Base-by-base conservation (phyloP, 2,113 vertebrate species). In the Octodon degus region DNA sequence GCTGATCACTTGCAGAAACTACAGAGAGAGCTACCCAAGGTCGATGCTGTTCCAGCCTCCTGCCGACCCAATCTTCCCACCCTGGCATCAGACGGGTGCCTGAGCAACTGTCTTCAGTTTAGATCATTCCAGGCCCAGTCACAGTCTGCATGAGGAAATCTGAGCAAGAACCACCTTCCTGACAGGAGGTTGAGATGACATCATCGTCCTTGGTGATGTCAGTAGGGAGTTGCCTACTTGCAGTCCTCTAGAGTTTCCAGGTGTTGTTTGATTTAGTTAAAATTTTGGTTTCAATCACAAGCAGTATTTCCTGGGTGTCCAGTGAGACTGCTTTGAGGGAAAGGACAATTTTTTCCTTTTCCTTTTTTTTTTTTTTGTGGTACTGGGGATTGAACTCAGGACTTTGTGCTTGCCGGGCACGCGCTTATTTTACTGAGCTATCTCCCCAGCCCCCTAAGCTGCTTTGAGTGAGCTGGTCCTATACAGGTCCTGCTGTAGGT, bases 241-340 rank as follows among this genome's bases (percentile, higher is more conserved):
- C 1, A 55, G 1, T 43, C 43, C 55, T 90, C 82, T 92, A 19
- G 55, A 63, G 81, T 77, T 90, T 87, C 37, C n/a, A 89, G 27
- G 43, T 53, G 62, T 68, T 68, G 47, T 93, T 84, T 53, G 40
- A 91, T 89, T 60, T 43, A 86, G 19, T 55, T 85, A 94, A 70
- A 90, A n/a, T 50, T 93, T 91, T 65, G 63, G 84, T 89, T 8
- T 19, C 34, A 34, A 14, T 58, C 22, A 50, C 40, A 22, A 67
- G 20, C 43, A 90, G 19, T 32, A 82, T 79, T 60, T 86, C 24
- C 25, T 72, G 58, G 50, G 17, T 82, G 22, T 83, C 30, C 58
- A 40, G 88, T 86, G 77, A 91, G 87, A 86, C 83, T 94, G 55
- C 65, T 80, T 86, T 47, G 14, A 86, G 0, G 68, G 55, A 91